Evolutionary conservation across 2,113 vertebrate genomes (phyloP).

Genomic region (Galemys pyrenaicus): DNA sequence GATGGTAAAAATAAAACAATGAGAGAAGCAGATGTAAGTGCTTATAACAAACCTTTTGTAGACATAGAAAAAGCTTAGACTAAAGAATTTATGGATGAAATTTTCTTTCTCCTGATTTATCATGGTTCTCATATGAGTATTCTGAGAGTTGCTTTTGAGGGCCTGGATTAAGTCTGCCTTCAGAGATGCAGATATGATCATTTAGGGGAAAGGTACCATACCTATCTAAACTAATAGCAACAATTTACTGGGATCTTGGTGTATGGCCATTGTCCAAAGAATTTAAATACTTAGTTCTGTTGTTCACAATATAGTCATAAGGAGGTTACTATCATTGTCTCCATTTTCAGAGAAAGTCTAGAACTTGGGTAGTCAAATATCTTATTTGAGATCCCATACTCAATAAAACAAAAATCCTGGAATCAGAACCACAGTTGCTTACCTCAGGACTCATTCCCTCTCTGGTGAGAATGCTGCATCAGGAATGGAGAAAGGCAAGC

Average conservation of each 20-base stretch:
- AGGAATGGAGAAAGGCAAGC: neutral
- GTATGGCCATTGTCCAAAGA: neutral
- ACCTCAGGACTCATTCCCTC: neutral
- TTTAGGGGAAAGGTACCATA: neutral
- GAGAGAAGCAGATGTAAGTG: neutral
- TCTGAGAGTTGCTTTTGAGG: neutral
- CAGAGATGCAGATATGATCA: neutral
- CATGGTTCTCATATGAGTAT: slow-evolving; percentile 7
- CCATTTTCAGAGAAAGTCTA: neutral
- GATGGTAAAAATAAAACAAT: neutral
- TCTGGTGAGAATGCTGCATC: neutral
- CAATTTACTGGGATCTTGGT: neutral
- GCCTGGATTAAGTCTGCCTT: neutral
- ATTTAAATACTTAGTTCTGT: neutral
- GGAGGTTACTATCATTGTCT: neutral
- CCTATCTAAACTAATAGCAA: neutral
- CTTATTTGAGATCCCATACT: neutral
- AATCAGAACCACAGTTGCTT: neutral
- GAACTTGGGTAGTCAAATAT: neutral
- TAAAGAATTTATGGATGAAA: neutral
- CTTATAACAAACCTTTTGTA: neutral
- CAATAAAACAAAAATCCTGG: neutral
- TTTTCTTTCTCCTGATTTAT: neutral
- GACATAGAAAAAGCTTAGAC: neutral
- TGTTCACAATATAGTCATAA: neutral